Evolutionary conservation across 92 coral and sea anemone species (phyloP).

Genomic region (Phenganax marumi): DNA sequence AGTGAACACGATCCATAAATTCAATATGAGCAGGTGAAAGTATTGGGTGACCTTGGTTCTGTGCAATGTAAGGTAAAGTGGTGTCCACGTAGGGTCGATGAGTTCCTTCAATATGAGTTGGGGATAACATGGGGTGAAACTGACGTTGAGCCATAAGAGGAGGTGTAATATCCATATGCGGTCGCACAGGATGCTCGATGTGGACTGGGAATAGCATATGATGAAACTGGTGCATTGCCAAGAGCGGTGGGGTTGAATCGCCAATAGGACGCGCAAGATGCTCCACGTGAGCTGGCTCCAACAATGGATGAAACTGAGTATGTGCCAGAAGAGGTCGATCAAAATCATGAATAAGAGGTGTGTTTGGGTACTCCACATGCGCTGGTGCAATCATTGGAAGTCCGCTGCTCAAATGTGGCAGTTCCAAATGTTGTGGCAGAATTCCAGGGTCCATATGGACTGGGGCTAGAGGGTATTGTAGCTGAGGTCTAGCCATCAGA

Average conservation of each 20-base stretch:
- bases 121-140: slow-evolving; percentile 36
- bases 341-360: slow-evolving; percentile 32
- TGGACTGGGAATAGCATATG: slow-evolving; percentile 37
- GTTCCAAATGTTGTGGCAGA: slow-evolving; percentile 32
- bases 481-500: slow-evolving; percentile 39
- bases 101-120: slow-evolving; percentile 36
- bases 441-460: slow-evolving; percentile 31
- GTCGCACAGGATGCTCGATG: slow-evolving; percentile 28
- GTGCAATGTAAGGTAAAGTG: slow-evolving; percentile 32
- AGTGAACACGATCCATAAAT: slow-evolving; percentile 33
- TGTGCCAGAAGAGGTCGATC: slow-evolving; percentile 33
- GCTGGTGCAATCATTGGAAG: slow-evolving; percentile 30
- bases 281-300: slow-evolving; percentile 41
- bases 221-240: slow-evolving; percentile 35
- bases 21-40: slow-evolving; percentile 43
- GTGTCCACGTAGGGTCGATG: slow-evolving; percentile 31
- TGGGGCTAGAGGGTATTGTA: slow-evolving; percentile 36
- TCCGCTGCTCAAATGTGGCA: slow-evolving; percentile 30
- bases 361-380: slow-evolving; percentile 25
- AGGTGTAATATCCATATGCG: slow-evolving; percentile 13
- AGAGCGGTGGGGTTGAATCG: slow-evolving; percentile 37
- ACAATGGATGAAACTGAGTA: slow-evolving; percentile 36
- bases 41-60: slow-evolving; percentile 25
- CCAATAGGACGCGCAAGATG: slow-evolving; percentile 33
- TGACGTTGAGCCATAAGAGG: slow-evolving; percentile 41